Conservation (phyloP, 2,888 invertebrate genomes). For the Balanococcus diminutus region DNA sequence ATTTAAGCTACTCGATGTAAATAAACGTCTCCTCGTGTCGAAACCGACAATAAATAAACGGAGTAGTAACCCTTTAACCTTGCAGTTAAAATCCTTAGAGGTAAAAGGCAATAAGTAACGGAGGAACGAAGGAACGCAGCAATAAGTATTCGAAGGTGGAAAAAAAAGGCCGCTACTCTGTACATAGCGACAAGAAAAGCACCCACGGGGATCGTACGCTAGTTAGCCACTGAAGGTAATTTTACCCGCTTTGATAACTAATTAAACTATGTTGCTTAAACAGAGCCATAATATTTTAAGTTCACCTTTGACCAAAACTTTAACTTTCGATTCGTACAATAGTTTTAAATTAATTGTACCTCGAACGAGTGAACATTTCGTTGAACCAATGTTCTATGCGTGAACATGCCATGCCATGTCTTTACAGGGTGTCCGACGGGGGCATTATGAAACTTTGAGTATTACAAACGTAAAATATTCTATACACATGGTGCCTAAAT, state of each 20-base stretch:
- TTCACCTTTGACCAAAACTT: constrained; percentile 54
- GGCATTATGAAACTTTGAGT: no score
- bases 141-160: constrained; percentile 46
- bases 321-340: constrained; percentile 46
- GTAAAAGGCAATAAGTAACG: constrained; percentile 48
- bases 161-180: constrained; percentile 47
- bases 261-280: constrained; percentile 50
- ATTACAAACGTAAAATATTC: no score
- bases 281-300: constrained; percentile 50
- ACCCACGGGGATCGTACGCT: constrained; percentile 50
- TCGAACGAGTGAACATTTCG: neutral
- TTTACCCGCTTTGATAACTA: constrained; percentile 54
- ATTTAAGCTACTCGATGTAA: constrained; percentile 55
- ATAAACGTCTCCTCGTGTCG: constrained; percentile 54
- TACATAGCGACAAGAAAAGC: constrained; percentile 53
- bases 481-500: no score
- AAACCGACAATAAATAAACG: constrained; percentile 55
- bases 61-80: constrained; percentile 52
- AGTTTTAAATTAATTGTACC: constrained; percentile 42
- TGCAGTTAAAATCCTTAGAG: constrained; percentile 52
- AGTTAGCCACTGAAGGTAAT: constrained; percentile 55
- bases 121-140: constrained; percentile 43
- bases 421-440: no score
- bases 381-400: constrained; percentile 20
- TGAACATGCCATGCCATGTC: neutral